Evolutionary conservation across 1,140 invertebrate species (phyloP).

Genomic region (Drosophila cardini): DNA sequence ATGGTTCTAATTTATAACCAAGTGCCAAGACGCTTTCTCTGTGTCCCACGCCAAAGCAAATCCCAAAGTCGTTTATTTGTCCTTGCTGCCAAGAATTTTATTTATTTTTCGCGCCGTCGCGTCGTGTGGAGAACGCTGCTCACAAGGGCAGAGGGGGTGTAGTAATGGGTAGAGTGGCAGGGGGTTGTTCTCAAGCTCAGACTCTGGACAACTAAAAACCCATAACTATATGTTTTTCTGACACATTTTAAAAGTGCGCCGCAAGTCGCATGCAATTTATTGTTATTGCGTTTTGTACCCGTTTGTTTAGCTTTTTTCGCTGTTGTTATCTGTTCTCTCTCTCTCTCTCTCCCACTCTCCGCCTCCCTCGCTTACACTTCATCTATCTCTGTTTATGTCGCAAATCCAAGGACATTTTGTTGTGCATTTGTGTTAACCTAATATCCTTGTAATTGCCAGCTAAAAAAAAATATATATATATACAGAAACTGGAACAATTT

Average conservation of each 20-base stretch:
- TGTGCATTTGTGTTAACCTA: constrained; percentile 72
- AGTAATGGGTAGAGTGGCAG: neutral
- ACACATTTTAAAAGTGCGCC: constrained; percentile 75
- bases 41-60: constrained; percentile 48
- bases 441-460: constrained; percentile 66
- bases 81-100: constrained; percentile 43
- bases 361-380: neutral
- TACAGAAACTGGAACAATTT: constrained; percentile 46
- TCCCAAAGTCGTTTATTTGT: constrained; percentile 67
- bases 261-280: constrained; percentile 74
- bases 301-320: constrained; percentile 41
- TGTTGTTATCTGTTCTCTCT: constrained; percentile 18
- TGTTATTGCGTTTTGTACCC: constrained; percentile 72
- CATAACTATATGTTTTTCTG: constrained; percentile 79
- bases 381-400: constrained; percentile 22
- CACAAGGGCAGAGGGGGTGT: neutral
- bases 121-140: constrained; percentile 16
- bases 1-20: constrained; percentile 63
- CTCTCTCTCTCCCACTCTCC: neutral
- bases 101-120: constrained; percentile 46
- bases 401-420: constrained; percentile 69
- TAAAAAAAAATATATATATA: constrained; percentile 20
- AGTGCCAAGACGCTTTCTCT: constrained; percentile 30
- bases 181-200: neutral
- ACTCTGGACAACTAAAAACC: constrained; percentile 66